Evolutionary conservation across 2,113 vertebrate species (phyloP), one percentile per base, ranked within the genome.

Genomic region (Heterocephalus glaber): DNA sequence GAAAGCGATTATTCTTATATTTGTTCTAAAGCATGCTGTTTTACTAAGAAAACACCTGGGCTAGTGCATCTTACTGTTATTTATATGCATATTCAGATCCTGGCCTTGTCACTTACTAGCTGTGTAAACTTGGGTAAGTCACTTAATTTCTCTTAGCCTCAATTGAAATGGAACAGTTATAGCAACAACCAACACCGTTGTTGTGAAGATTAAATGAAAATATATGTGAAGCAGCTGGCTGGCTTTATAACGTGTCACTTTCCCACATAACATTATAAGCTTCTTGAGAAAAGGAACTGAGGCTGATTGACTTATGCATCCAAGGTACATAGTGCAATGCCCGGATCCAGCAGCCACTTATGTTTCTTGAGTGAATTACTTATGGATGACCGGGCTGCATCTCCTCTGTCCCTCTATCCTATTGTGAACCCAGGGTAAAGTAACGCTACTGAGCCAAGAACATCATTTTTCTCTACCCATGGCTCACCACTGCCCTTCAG

Each of bases 151-250:
- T 92, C n/a, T 88, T 66, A 66, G 11, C 28, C 12, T 90, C 35
- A 28, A 20, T 33, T 86, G 49, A 94, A 96, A 58, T 77, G 26
- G 58, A 14, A n/a, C 26, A 87, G 90, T 88, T 35, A 56, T 58
- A 66, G 44, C 52, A 85, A 63, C 68, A 70, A 90, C 28, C 30
- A 60, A 85, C 1, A 49, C 8, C 19, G 3, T 35, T 95, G 13
- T 41, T 47, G 4, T 86, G 63, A 89, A 89, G 41, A 90, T 70
- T 60, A 84, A 76, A 30, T 94, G 41, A 94, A 17, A 90, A 92
- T 66, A 87, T 12, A 84, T 22, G 14, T 72, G 60, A 87, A 92
- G 8, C 30, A 86, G 63, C 7, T 81, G 52, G 41, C 22, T 91
- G 80, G 61, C 33, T 89, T 83, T 93, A 77, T 24, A 77, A 47